Percentiles rank a stretch among this genome's conserved stretches.
Evolutionary conservation across 2,888 invertebrate species (phyloP).

Genomic region (Noctua janthe): DNA sequence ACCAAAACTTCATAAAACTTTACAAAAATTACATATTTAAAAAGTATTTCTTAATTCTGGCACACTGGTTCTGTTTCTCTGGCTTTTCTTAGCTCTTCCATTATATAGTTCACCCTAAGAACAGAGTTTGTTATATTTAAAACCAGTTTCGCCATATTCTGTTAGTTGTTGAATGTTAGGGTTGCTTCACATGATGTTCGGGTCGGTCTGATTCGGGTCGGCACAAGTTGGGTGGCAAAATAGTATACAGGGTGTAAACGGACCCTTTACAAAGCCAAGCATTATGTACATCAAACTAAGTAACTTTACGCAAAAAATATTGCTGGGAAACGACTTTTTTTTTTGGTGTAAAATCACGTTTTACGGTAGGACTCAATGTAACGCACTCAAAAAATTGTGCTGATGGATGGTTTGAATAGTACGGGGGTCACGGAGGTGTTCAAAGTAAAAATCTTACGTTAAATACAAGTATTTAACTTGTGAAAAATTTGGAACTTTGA

Average conservation of each 20-base stretch:
- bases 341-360: no score
- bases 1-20: conserved; percentile 42
- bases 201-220: neutral
- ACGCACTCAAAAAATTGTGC: no score
- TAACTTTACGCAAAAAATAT: no score
- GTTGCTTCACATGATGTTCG: conserved; percentile 6
- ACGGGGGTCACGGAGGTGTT: no score
- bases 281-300: no score
- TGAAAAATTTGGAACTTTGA: no score
- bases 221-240: neutral
- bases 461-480: no score
- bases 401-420: no score
- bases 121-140: conserved; percentile 31
- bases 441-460: no score
- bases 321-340: no score
- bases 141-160: neutral
- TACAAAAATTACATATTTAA: conserved; percentile 37
- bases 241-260: neutral
- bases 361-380: no score
- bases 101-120: conserved; percentile 41
- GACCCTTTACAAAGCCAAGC: no score
- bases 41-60: conserved; percentile 51
- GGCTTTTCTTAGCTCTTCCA: conserved; percentile 20
- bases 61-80: conserved; percentile 34
- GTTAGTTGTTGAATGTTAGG: neutral